phyloP scores from a whole-genome alignment of 2,113 vertebrate genomes.

The Austrofundulus limnaeus region DNA sequence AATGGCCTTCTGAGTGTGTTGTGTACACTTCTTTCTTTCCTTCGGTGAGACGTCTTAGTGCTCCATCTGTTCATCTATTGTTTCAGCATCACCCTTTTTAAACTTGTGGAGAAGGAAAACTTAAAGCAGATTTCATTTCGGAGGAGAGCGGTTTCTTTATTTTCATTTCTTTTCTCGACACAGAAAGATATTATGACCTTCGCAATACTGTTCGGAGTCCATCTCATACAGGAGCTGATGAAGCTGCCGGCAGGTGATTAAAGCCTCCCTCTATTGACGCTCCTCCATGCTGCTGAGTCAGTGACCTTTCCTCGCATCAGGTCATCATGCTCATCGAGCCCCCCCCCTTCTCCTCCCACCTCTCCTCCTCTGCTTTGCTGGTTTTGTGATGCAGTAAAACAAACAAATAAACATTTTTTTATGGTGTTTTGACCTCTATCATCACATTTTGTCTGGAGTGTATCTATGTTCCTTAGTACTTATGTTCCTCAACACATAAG shows the following conservation, averaged over 20 bases:
- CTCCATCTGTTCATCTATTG: conserved; percentile 66
- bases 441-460: no score
- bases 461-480: no score
- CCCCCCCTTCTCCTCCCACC: neutral
- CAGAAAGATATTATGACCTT: conserved; percentile 43
- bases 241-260: conserved; percentile 60
- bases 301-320: conserved; percentile 58
- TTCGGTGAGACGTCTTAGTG: conserved; percentile 50
- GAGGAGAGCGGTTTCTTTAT: conserved; percentile 11
- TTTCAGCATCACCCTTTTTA: conserved; percentile 42
- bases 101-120: conserved; percentile 19
- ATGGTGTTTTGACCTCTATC: no score
- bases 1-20: conserved; percentile 28
- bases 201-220: conserved; percentile 29
- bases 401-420: neutral
- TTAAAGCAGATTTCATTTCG: conserved; percentile 31
- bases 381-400: conserved; percentile 23
- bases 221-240: conserved; percentile 45
- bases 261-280: conserved; percentile 42
- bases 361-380: neutral
- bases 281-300: conserved; percentile 60
- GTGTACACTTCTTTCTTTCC: conserved; percentile 54
- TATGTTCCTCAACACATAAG: no score
- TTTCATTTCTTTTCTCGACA: neutral
- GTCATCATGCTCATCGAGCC: conserved; percentile 32